Conservation (phyloP, 2,888 invertebrate genomes). For the Pollenia amentaria region DNA sequence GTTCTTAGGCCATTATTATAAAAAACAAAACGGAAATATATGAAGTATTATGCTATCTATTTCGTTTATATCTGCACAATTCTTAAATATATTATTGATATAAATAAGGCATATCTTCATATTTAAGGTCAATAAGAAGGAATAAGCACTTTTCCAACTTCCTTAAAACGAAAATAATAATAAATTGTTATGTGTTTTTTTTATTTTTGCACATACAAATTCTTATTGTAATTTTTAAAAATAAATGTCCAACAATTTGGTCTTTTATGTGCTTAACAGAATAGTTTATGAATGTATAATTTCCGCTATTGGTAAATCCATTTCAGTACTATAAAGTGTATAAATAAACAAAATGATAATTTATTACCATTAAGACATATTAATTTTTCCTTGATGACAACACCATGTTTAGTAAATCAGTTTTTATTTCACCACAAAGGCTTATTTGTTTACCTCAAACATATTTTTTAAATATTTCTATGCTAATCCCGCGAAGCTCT, state of each 20-base stretch:
- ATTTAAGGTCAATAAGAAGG: not conserved
- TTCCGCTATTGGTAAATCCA: not conserved
- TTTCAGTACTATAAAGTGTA: no score
- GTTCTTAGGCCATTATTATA: conserved; percentile 2
- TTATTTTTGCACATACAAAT: conserved; percentile 20
- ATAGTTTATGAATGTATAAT: not conserved
- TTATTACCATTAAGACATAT: no score
- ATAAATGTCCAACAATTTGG: not conserved
- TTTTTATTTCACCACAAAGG: no score
- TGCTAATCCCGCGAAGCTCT: no score
- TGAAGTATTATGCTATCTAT: not conserved
- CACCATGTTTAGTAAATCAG: no score
- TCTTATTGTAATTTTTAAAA: not conserved
- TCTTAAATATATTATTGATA: conserved; percentile 4
- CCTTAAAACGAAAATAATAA: not conserved
- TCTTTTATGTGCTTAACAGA: not conserved
- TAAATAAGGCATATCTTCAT: not conserved
- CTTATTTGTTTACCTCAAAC: no score
- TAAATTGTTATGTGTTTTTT: no score
- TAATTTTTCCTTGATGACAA: no score
- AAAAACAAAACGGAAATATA: not conserved
- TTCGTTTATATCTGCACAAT: not conserved
- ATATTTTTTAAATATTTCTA: no score
- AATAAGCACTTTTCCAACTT: not conserved
- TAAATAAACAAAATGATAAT: no score